phyloP scores from a whole-genome alignment of 2,888 invertebrate species.

The Drosophila mayaguana region DNA sequence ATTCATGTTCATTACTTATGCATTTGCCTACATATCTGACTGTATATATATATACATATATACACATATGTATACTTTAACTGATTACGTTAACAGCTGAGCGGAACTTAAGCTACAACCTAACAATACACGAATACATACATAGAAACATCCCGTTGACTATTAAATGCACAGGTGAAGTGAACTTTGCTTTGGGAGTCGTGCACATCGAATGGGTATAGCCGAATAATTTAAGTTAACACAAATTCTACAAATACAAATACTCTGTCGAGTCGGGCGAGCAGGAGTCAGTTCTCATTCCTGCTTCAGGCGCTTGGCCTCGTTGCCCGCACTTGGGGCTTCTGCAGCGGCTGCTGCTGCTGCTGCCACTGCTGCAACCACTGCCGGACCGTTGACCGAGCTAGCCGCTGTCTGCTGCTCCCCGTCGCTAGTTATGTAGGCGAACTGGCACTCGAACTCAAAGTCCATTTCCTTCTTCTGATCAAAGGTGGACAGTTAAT shows the following conservation, averaged over 20 bases:
- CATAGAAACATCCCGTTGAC: slow-evolving; percentile 39
- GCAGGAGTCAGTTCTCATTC: slow-evolving; percentile 72
- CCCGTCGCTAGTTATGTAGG: slow-evolving; percentile 78
- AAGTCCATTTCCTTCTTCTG: slow-evolving; percentile 83
- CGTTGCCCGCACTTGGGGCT: slow-evolving; percentile 46
- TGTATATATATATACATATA: slow-evolving; percentile 30
- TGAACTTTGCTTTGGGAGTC: slow-evolving; percentile 11
- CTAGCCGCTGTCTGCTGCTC: slow-evolving; percentile 57
- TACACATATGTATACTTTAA: slow-evolving; percentile 37
- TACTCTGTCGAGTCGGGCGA: slow-evolving; percentile 1
- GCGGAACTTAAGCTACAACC: slow-evolving; percentile 64
- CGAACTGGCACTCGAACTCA: slow-evolving; percentile 84
- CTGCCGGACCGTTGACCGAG: slow-evolving; percentile 37
- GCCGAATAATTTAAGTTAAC: slow-evolving; percentile 36
- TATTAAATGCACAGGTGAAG: slow-evolving; percentile 67
- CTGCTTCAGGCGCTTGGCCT: slow-evolving; percentile 83
- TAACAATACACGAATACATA: slow-evolving; percentile 50
- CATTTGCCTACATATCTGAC: slow-evolving; percentile 35
- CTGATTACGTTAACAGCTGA: slow-evolving; percentile 40
- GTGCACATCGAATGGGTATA: slow-evolving; percentile 36
- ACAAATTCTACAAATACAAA: slow-evolving; percentile 38
- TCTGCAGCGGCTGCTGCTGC: slow-evolving; percentile 6
- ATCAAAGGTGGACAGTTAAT: slow-evolving; percentile 47
- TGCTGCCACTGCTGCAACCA: background rate
- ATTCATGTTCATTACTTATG: slow-evolving; percentile 25